These are phyloP conservation scores for Oeneis ivallda DNA, from an alignment of 2,888 invertebrate genomes.

Conservation along the genomic window DNA sequence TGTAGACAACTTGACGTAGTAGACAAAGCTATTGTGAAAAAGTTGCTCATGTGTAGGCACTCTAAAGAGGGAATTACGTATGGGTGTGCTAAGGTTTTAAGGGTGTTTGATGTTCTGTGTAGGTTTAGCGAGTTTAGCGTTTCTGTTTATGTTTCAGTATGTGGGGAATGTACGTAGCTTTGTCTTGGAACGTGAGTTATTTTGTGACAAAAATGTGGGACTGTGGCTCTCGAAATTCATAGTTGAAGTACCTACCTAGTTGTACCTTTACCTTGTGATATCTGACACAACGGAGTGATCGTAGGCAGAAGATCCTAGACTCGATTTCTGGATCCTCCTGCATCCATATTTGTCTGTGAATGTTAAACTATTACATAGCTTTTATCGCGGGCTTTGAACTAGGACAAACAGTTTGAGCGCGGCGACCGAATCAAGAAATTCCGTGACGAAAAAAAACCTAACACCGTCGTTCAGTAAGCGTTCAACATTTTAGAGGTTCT, in stretches of 20 bases:
- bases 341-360: too few relatives aligned
- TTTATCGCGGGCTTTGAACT: too few relatives aligned
- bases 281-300: too few relatives aligned
- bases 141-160: constrained; percentile 15
- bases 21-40: background rate
- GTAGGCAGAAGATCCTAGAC: background rate
- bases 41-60: background rate
- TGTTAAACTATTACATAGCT: too few relatives aligned
- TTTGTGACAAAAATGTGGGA: constrained; percentile 16
- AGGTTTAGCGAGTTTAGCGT: constrained; percentile 13
- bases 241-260: background rate
- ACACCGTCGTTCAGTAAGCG: too few relatives aligned
- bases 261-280: too few relatives aligned
- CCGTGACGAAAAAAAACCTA: too few relatives aligned
- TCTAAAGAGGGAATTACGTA: constrained; percentile 22
- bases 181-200: constrained; percentile 15
- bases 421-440: too few relatives aligned
- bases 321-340: background rate
- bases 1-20: background rate
- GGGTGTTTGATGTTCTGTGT: constrained; percentile 28
- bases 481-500: too few relatives aligned
- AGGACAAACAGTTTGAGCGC: too few relatives aligned
- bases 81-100: constrained; percentile 11
- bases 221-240: background rate
- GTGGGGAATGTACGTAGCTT: constrained; percentile 20